Conservation (phyloP, 2,888 invertebrate genomes). For the Tubulanus polymorphus region DNA sequence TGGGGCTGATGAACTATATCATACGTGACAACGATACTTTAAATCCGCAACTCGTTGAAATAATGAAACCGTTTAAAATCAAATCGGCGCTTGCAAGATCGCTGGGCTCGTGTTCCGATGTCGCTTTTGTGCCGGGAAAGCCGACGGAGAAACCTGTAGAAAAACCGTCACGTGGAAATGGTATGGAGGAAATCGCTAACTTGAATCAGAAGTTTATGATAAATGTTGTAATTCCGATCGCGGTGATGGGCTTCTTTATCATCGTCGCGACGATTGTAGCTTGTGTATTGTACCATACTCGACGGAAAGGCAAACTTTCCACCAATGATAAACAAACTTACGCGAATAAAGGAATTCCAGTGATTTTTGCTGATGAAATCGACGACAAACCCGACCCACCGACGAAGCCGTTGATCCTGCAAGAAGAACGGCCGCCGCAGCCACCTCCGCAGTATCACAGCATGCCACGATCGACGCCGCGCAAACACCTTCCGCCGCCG, state of each 20-base stretch:
- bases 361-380: slow-evolving; percentile 89
- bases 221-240: slow-evolving; percentile 83
- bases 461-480: slow-evolving; percentile 24
- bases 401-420: slow-evolving; percentile 87
- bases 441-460: slow-evolving; percentile 40
- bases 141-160: not conserved
- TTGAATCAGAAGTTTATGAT: slow-evolving; percentile 48
- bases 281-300: slow-evolving; percentile 78
- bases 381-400: slow-evolving; percentile 79
- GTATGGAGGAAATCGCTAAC: not conserved
- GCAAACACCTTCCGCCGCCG: slow-evolving; percentile 15
- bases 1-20: slow-evolving; percentile 59
- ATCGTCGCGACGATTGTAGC: slow-evolving; percentile 82
- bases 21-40: slow-evolving; percentile 49
- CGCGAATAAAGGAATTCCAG: slow-evolving; percentile 70
- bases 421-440: slow-evolving; percentile 86
- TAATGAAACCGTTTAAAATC: slow-evolving; percentile 31
- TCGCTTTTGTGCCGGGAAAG: no score
- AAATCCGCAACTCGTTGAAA: slow-evolving; percentile 30
- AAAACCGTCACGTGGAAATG: not conserved
- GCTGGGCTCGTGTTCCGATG: slow-evolving; percentile 52
- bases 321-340: slow-evolving; percentile 64
- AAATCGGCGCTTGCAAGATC: slow-evolving; percentile 26
- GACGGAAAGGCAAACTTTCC: slow-evolving; percentile 76
- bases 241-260: slow-evolving; percentile 75